Percentiles rank a stretch among this genome's conserved stretches.
phyloP scores from a whole-genome alignment of 2,888 invertebrate species.

The Scelioninae gen. 2 region DNA sequence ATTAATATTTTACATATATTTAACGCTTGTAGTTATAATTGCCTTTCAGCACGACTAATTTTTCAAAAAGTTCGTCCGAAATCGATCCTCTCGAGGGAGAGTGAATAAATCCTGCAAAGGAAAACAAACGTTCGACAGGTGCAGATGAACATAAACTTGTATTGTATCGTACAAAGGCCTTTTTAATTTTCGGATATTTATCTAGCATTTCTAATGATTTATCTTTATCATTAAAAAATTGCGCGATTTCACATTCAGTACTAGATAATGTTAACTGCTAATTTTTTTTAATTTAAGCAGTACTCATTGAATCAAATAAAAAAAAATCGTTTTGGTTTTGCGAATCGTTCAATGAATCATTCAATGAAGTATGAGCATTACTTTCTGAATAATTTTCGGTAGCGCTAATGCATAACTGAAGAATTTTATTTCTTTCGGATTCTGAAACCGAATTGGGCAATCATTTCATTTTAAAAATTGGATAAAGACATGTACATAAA shows the following conservation, averaged over 20 bases:
- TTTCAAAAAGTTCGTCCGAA: slow-evolving; percentile 16
- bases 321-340: background rate
- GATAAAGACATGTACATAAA: too few species aligned
- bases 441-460: too few species aligned
- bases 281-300: too few species aligned
- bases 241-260: slow-evolving; percentile 1
- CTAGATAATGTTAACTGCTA: background rate
- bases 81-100: slow-evolving; percentile 12
- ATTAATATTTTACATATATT: too few species aligned
- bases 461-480: too few species aligned
- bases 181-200: slow-evolving; percentile 20
- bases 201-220: slow-evolving; percentile 17
- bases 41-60: slow-evolving; percentile 14
- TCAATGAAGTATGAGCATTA: too few species aligned
- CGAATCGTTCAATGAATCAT: too few species aligned
- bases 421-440: too few species aligned
- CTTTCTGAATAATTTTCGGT: too few species aligned
- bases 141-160: slow-evolving; percentile 34
- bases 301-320: slow-evolving; percentile 16
- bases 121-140: slow-evolving; percentile 28
- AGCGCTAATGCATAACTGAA: too few species aligned
- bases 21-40: too few species aligned
- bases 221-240: slow-evolving; percentile 16
- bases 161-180: slow-evolving; percentile 26
- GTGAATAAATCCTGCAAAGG: slow-evolving; percentile 29